Percentiles rank a stretch among this genome's conserved stretches.
Evolutionary conservation across 1,140 invertebrate genomes (phyloP).

Genomic region (Melipona quadrifasciata): DNA sequence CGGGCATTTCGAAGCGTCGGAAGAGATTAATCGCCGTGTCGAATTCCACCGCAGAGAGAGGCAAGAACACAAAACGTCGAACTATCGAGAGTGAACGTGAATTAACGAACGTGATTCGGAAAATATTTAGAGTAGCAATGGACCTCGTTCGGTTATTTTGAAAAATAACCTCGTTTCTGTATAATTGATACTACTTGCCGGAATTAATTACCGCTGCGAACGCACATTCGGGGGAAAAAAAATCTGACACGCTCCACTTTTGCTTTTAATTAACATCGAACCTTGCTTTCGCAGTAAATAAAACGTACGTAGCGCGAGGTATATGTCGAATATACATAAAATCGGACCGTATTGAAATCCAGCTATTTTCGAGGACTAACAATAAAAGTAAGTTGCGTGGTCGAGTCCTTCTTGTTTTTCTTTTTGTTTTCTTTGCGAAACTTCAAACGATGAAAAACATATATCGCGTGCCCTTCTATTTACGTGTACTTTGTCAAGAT

Average conservation of each 20-base stretch:
- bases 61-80: neutral
- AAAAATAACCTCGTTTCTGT: neutral
- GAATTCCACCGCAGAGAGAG: neutral
- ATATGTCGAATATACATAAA: neutral
- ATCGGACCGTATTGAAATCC: neutral
- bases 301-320: neutral
- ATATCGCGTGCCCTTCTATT: too few relatives aligned
- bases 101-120: neutral
- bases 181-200: neutral
- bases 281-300: neutral
- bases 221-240: neutral
- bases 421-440: neutral
- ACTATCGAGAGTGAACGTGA: too few relatives aligned
- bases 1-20: neutral
- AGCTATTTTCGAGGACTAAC: too few relatives aligned
- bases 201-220: neutral
- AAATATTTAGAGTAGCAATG: neutral
- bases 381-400: neutral
- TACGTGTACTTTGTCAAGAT: neutral
- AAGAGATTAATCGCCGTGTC: too few relatives aligned
- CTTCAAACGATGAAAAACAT: neutral
- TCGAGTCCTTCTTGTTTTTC: neutral
- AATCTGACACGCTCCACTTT: neutral
- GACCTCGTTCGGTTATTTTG: neutral
- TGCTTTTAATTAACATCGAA: neutral